Evolutionary conservation across 2,888 invertebrate species (phyloP).

Genomic region (Ennomos quercinarius): DNA sequence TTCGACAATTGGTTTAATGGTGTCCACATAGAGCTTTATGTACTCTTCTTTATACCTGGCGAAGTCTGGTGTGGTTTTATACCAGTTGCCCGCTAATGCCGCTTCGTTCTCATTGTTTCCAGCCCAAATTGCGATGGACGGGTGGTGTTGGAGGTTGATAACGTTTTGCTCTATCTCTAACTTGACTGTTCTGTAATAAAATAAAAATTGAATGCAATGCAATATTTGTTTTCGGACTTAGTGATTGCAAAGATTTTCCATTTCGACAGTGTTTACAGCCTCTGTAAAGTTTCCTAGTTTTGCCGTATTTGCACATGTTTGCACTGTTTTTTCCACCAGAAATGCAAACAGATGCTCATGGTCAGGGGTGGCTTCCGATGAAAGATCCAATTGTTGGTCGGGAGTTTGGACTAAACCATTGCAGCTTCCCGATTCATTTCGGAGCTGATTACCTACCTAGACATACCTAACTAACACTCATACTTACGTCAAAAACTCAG

Average conservation of each 20-base stretch:
- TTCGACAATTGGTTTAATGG: conserved; percentile 88
- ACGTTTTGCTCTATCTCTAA: conserved; percentile 93
- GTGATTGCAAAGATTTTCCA: too few relatives aligned
- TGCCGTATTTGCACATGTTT: too few relatives aligned
- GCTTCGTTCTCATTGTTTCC: conserved; percentile 99
- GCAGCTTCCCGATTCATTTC: too few relatives aligned
- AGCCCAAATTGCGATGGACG: conserved; percentile 96
- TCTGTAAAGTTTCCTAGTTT: too few relatives aligned
- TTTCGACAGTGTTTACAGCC: too few relatives aligned
- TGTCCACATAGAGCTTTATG: conserved; percentile 91
- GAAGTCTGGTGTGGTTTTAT: conserved; percentile 81
- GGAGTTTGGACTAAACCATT: too few relatives aligned
- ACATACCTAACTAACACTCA: neutral
- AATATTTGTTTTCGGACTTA: too few relatives aligned
- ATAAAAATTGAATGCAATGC: neutral
- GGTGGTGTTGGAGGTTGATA: conserved; percentile 92
- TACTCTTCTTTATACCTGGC: conserved; percentile 90
- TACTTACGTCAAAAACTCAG: conserved; percentile 88
- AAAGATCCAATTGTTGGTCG: too few relatives aligned
- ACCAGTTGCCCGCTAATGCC: conserved; percentile 94
- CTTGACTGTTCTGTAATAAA: conserved; percentile 86
- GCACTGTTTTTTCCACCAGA: too few relatives aligned
- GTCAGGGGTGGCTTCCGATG: too few relatives aligned
- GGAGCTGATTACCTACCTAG: too few relatives aligned
- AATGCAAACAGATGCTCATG: too few relatives aligned